Evolutionary conservation across 2,888 invertebrate genomes (phyloP).

Genomic region (Caenorhabditis afra): DNA sequence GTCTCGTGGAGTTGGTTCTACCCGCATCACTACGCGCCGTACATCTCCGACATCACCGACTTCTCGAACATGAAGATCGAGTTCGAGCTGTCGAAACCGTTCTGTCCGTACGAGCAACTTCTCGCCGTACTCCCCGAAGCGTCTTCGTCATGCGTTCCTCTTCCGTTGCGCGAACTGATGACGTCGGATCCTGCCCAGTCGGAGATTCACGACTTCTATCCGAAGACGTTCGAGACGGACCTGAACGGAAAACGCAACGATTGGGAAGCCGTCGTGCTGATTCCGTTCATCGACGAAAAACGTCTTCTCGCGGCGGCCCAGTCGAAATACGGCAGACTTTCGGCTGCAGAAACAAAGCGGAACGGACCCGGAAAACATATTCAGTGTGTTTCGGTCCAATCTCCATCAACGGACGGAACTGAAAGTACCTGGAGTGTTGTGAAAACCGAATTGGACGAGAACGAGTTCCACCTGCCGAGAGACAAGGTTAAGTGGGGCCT

Average conservation of each 20-base stretch:
- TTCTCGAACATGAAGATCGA: constrained; percentile 87
- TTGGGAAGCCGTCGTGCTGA: constrained; percentile 95
- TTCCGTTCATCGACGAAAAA: constrained; percentile 92
- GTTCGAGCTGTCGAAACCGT: constrained; percentile 90
- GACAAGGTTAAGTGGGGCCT: constrained; percentile 84
- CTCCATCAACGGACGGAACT: neutral
- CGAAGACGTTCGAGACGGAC: constrained; percentile 91
- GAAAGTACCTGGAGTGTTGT: neutral
- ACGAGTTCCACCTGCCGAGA: constrained; percentile 80
- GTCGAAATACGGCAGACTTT: constrained; percentile 83
- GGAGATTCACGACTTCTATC: constrained; percentile 92
- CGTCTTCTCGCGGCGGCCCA: constrained; percentile 85
- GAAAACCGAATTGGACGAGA: constrained; percentile 79
- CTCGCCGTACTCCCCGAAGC: constrained; percentile 91
- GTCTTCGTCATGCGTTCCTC: constrained; percentile 88
- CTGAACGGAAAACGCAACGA: constrained; percentile 95
- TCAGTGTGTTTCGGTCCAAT: constrained; percentile 7
- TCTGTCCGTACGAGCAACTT: constrained; percentile 93
- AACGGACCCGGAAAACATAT: constrained; percentile 92
- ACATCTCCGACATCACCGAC: constrained; percentile 91
- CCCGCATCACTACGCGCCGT: constrained; percentile 97
- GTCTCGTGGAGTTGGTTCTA: constrained; percentile 99
- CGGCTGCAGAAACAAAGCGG: constrained; percentile 86
- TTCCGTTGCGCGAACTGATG: constrained; percentile 84
- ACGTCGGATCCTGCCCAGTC: constrained; percentile 85